Evolutionary conservation across 2,797 vertebrate genomes (phyloP).

Genomic region (Hypotaenidia okinawae): DNA sequence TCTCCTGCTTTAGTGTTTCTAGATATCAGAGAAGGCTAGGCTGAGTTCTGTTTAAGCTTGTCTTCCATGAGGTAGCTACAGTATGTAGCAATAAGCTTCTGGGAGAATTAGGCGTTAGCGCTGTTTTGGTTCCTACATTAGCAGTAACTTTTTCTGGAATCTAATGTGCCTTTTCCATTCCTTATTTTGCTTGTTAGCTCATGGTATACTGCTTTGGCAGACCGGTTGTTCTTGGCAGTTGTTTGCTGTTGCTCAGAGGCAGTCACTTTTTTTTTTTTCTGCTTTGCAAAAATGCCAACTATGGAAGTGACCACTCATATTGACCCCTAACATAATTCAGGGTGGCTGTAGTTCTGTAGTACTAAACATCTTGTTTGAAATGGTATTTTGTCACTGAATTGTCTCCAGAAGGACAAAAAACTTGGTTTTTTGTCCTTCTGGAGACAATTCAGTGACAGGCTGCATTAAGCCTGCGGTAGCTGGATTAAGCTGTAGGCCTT

Average conservation of each 20-base stretch:
- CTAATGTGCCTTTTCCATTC: not conserved
- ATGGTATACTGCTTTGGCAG: not conserved
- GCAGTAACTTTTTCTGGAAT: not conserved
- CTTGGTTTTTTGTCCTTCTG: not conserved
- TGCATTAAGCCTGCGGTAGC: not conserved
- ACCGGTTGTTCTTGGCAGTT: not conserved
- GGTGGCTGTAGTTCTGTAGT: not conserved
- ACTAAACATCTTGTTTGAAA: not conserved
- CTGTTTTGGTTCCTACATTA: not conserved
- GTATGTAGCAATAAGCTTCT: not conserved
- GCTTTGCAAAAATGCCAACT: not conserved
- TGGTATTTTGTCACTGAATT: not conserved
- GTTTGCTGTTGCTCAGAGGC: not conserved
- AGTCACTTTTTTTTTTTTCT: not conserved
- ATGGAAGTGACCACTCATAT: not conserved
- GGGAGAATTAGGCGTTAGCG: not conserved
- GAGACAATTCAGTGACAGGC: too few relatives aligned
- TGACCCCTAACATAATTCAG: not conserved
- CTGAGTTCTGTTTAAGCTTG: not conserved
- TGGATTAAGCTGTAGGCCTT: not conserved
- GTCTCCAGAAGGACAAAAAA: not conserved
- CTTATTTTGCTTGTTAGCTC: not conserved
- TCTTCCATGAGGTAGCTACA: not conserved
- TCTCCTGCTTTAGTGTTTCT: not conserved
- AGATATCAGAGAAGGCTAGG: not conserved